Evolutionary conservation across 2,113 vertebrate species (phyloP), one percentile per base, ranked within the genome.

Genomic region (Gymnobelideus leadbeateri): DNA sequence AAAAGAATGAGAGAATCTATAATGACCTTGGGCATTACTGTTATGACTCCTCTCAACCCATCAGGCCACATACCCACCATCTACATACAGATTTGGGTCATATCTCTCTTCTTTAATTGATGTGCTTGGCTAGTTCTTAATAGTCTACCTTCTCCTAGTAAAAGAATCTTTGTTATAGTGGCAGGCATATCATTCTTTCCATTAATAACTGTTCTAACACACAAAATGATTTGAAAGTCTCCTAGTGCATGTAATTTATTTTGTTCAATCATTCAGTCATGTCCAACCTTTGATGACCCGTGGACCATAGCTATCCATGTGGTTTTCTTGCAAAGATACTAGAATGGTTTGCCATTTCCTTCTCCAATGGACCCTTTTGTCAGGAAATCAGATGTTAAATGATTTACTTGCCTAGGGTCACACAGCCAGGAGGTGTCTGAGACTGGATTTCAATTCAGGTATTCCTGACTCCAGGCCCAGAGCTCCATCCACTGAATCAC

Each of bases 1-100:
- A 96, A 31, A 12, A 50, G 96, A 43, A 5, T 1, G 89, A 7
- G 28, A 91, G 28, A 26, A 7, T 57, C 84, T 96, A 68, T 96
- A 93, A 0, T 94, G 51, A n/a, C 47, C 3, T 24, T 21, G 51
- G 52, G 51, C 9, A 16, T 89, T 11, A 54, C 46, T 8, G 14
- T n/a, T 57, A 57, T 91, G 91, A 31, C 51, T 84, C 52, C 43
- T 10, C 49, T 89, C 14, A 43, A 23, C 16, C 68, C 2, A 84
- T 6, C 19, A 8, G 37, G n/a, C n/a, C 19, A 23, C 3, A 43
- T 84, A 84, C n/a, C 2, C n/a, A 84, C 5, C 5, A 43, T 84
- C n/a, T 84, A 84, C 16, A 84, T 6, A 9, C 7, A 49, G 90
- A 61, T 93, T 54, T 37, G 43, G 47, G 53, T 43, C 92, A n/a